These are phyloP conservation scores for Tribolium freemani DNA, from an alignment of 2,888 invertebrate species.

Conservation along the genomic window DNA sequence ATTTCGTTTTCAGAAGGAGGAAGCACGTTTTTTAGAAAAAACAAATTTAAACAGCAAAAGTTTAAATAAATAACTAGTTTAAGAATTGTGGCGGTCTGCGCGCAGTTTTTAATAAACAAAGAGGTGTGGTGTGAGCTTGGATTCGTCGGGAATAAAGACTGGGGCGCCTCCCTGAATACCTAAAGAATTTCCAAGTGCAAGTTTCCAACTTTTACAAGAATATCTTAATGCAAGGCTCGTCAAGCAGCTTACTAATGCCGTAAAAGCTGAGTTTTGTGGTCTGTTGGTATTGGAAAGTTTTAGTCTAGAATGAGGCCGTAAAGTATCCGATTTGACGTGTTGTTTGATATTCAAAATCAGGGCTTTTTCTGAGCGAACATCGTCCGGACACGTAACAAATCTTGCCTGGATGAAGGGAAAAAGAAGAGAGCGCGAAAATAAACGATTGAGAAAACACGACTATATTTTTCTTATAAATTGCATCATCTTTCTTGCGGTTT, in stretches of 20 bases:
- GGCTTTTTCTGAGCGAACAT: conserved; percentile 38
- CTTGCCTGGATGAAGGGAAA: conserved; percentile 18
- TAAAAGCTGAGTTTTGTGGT: conserved; percentile 25
- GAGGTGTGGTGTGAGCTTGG: not conserved
- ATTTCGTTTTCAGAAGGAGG: not conserved
- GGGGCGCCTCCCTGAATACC: conserved; percentile 9
- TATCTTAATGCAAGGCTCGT: conserved; percentile 30
- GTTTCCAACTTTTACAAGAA: conserved; percentile 33
- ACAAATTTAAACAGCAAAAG: too few species aligned
- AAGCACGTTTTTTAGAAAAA: not conserved
- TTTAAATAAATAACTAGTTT: not conserved
- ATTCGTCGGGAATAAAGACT: conserved; percentile 10
- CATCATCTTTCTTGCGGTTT: conserved; percentile 63
- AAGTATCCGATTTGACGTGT: conserved; percentile 19
- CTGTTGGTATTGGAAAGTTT: conserved; percentile 18
- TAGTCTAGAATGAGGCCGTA: conserved; percentile 20
- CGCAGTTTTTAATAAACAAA: not conserved
- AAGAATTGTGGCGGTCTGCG: not conserved
- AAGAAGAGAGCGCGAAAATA: conserved; percentile 50
- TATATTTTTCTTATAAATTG: conserved; percentile 64
- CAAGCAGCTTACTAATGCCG: conserved; percentile 33
- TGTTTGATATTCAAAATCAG: conserved; percentile 38
- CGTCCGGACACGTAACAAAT: conserved; percentile 41
- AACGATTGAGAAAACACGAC: conserved; percentile 59
- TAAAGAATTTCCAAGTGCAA: conserved; percentile 21